Evolutionary conservation across 2,888 invertebrate genomes (phyloP).

Genomic region (Melanostoma scalare): DNA sequence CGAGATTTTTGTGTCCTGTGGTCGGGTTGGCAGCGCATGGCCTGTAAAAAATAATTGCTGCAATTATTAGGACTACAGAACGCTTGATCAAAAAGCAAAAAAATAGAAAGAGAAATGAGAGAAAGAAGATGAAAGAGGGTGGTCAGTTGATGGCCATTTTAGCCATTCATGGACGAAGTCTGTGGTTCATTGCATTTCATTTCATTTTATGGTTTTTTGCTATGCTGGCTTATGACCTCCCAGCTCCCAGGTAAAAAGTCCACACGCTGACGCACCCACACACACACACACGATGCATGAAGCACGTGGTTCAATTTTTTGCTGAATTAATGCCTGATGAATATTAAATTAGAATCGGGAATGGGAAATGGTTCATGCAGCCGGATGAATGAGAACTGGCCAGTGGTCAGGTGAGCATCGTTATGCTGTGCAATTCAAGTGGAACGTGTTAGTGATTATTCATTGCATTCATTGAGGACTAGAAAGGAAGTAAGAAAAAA

Average conservation of each 20-base stretch:
- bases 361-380: slow-evolving; percentile 6
- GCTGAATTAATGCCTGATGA: slow-evolving; percentile 66
- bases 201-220: slow-evolving; percentile 56
- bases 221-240: neutral
- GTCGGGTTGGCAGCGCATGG: slow-evolving; percentile 23
- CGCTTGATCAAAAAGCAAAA: slow-evolving; percentile 16
- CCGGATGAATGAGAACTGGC: slow-evolving; percentile 27
- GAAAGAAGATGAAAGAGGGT: slow-evolving; percentile 35
- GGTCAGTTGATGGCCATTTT: slow-evolving; percentile 68
- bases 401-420: slow-evolving; percentile 63
- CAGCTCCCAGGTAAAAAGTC: neutral
- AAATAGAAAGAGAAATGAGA: slow-evolving; percentile 1
- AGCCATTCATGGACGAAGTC: slow-evolving; percentile 69
- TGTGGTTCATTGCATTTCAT: slow-evolving; percentile 72
- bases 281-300: neutral
- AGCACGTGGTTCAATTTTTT: slow-evolving; percentile 5
- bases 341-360: slow-evolving; percentile 64
- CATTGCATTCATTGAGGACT: slow-evolving; percentile 47
- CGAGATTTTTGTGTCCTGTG: slow-evolving; percentile 39
- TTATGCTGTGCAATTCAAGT: slow-evolving; percentile 59
- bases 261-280: neutral
- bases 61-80: slow-evolving; percentile 60
- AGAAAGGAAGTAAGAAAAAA: neutral
- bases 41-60: slow-evolving; percentile 64
- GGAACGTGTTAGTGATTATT: slow-evolving; percentile 66